Evolutionary conservation across 2,888 invertebrate genomes (phyloP).

Genomic region (Drosophila robusta): DNA sequence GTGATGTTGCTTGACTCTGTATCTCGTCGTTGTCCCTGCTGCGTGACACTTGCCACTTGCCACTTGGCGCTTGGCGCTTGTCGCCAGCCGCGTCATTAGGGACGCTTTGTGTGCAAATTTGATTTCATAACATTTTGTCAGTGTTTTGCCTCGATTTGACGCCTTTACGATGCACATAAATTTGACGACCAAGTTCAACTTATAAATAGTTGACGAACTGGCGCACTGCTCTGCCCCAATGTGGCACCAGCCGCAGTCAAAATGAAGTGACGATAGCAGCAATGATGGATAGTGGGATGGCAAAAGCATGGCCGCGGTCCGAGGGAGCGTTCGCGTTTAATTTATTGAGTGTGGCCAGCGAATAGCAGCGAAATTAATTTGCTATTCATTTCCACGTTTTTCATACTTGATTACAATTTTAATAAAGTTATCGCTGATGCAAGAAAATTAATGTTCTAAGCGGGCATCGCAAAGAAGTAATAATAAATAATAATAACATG

Average conservation of each 20-base stretch:
- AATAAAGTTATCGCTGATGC: constrained; percentile 2
- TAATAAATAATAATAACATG: no score
- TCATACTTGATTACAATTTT: constrained; percentile 2
- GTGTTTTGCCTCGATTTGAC: constrained; percentile 63
- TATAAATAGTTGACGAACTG: constrained; percentile 73
- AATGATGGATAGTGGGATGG: no score
- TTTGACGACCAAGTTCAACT: constrained; percentile 67
- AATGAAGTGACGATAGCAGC: constrained; percentile 57
- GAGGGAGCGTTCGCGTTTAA: constrained; percentile 6
- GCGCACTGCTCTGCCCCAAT: neutral
- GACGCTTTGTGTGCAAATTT: constrained; percentile 77
- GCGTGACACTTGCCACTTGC: constrained; percentile 4
- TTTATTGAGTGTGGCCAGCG: constrained; percentile 16
- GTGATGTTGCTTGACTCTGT: constrained; percentile 23
- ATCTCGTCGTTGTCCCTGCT: constrained; percentile 12
- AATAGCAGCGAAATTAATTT: constrained; percentile 14
- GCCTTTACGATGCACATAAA: constrained; percentile 75
- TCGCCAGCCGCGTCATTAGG: constrained; percentile 62
- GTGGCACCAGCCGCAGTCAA: constrained; percentile 14
- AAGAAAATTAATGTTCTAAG: no score
- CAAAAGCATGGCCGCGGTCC: neutral
- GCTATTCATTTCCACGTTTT: constrained; percentile 17
- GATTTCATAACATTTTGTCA: constrained; percentile 78
- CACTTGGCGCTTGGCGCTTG: constrained; percentile 6
- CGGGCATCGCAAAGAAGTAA: no score